Evolutionary conservation across 2,113 vertebrate species (phyloP).

Genomic region (Cololabis saira): DNA sequence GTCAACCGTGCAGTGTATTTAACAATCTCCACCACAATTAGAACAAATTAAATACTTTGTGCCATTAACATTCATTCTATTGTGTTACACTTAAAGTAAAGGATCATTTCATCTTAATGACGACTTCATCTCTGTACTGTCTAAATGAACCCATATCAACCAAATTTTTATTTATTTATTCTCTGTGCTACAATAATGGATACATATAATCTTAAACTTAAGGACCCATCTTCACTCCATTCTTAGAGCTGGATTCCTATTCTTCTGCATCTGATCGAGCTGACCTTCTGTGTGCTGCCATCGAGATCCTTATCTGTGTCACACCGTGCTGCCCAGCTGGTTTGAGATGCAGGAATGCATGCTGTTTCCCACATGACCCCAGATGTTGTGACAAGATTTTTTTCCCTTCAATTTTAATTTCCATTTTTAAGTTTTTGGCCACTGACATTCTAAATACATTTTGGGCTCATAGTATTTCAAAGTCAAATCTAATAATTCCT

Average conservation of each 20-base stretch:
- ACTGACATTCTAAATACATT: no score
- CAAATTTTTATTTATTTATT: no score
- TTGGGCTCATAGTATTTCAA: no score
- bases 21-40: not conserved
- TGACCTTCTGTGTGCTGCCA: slow-evolving; percentile 35
- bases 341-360: slow-evolving; percentile 39
- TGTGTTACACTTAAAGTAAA: not conserved
- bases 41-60: not conserved
- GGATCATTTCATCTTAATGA: not conserved
- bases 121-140: not conserved
- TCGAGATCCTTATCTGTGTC: slow-evolving; percentile 21
- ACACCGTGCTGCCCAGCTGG: slow-evolving; percentile 27
- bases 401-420: no score
- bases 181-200: no score
- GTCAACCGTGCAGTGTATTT: slow-evolving; percentile 1
- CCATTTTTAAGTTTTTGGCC: no score
- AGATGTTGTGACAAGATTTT: slow-evolving; percentile 64
- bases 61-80: no score
- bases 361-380: slow-evolving; percentile 60
- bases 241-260: not conserved
- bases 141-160: no score
- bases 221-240: no score
- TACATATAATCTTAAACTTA: no score
- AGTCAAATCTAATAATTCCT: no score
- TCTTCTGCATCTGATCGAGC: slow-evolving; percentile 9